Base-by-base conservation (phyloP, 2,797 vertebrate species). In the Mycteria americana region DNA sequence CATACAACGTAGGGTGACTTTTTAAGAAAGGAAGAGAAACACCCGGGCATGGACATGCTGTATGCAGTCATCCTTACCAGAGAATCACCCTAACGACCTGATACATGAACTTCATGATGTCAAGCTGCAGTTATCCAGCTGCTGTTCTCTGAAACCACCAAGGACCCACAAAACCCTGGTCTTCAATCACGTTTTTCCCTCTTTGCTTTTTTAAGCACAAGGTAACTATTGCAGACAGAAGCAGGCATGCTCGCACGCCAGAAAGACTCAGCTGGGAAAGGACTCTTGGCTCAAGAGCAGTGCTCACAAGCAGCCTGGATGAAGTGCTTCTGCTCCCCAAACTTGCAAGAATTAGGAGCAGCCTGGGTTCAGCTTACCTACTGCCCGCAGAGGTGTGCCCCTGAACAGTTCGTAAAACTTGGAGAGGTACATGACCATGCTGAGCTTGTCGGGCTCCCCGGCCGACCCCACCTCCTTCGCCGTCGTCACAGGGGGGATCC, bases 381-480 rank as follows among this genome's bases (percentile, higher is more conserved):
- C 96, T 9, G 98, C 97, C 92, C 97, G 98, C 77, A 99, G 97
- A 27, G 99, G 99, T 2, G 99, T 98, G 67, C 99, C 99, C 30
- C 99, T 97, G 98, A 99, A 99, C 80, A 99, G 98, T 97, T 99
- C 99, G 0, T 99, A 99, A 96, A 99, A 99, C 94, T 99, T 99
- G 96, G 99, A 99, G 93, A 99, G 98, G 97, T 99, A 99, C 93
- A 98, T 96, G 89, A 98, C 98, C 98, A 99, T 99, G 96, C 96
- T 98, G 94, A 98, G 99, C 96, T 99, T 99, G 97, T 99, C 99
- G 0, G 98, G 98, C 95, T 99, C 99, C 86, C 97, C 96, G 0
- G 97, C 97, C 0, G 95, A 98, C 0, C 97, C 98, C 97, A 99
- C 98, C 97, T 99, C 99, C 95, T 98, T 98, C 67, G 97, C 99